Evolutionary conservation across 2,797 vertebrate species (phyloP).

Genomic region (Pangasius macronema): DNA sequence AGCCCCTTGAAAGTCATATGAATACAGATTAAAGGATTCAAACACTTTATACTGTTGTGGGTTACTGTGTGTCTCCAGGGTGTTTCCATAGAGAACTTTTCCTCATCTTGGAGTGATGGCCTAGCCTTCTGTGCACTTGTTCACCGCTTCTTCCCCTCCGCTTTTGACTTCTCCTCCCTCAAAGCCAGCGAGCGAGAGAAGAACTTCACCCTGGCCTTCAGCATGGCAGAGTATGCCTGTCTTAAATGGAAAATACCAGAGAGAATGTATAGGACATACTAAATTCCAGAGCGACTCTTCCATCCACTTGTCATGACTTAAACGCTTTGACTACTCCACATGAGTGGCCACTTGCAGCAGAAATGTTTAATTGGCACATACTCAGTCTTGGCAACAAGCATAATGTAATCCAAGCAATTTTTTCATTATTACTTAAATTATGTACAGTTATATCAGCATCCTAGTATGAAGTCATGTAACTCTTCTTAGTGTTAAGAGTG

Average conservation of each 20-base stretch:
- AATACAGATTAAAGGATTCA: neutral
- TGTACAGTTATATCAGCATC: neutral
- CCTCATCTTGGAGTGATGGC: slow-evolving; percentile 94
- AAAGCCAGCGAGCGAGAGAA: slow-evolving; percentile 84
- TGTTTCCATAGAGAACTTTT: slow-evolving; percentile 95
- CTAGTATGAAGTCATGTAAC: neutral
- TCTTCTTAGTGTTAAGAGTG: neutral
- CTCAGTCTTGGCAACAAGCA: neutral
- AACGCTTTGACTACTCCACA: neutral
- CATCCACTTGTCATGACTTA: neutral
- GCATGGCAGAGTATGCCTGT: slow-evolving; percentile 86
- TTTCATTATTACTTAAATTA: neutral
- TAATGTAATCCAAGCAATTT: neutral
- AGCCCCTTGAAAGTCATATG: neutral
- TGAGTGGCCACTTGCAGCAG: neutral
- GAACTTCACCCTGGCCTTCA: slow-evolving; percentile 94
- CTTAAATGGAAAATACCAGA: neutral
- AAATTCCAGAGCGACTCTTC: neutral
- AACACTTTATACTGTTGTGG: neutral
- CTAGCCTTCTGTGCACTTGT: slow-evolving; percentile 96
- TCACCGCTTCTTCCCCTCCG: slow-evolving; percentile 94
- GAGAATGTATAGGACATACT: neutral
- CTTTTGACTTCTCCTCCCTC: slow-evolving; percentile 89
- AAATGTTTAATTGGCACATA: neutral
- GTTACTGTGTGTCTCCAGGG: slow-evolving; percentile 72